Base-by-base conservation (phyloP, 1,140 invertebrate species). In the Pemphigus obesinymphae region DNA sequence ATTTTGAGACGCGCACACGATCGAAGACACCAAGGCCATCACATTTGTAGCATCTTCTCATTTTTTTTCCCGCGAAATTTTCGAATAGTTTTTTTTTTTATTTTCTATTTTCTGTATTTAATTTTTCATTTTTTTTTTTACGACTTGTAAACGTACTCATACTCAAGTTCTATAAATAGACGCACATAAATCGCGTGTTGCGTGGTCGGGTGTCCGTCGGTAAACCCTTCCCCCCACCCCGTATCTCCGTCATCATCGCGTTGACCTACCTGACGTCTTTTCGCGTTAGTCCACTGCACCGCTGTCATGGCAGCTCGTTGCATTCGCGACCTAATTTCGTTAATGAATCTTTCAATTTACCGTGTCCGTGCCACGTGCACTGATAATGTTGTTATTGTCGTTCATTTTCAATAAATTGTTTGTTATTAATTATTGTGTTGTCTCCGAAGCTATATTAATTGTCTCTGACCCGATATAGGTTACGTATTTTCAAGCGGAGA, bases 181-280 rank as follows among this genome's bases (percentile, higher is more conserved):
- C 10, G n/a, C 8, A 3, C 20, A 37, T 40, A 15, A 66, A n/a
- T 31, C 20, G 31, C 31, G 55, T 66, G 17, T 37, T 0, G 11
- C 26, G 55, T 6, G 15, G 26, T 55, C 20, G 61, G 8, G 66
- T 43, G 66, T 43, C 37, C 34, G 40, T 15, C 37, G 1, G n/a
- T 11, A 26, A 3, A 40, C n/a, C 66, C n/a, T 10, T 15, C 58
- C 34, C 58, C 29, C 29, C 29, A 1, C 23, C 6, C 29, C 29
- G 7, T 29, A 29, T 20, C 15, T 17, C 20, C 63, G 23, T 40
- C 23, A 20, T 66, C 20, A 34, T 34, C 20, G 34, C 34, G 17
- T 34, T 66, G 63, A 66, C 63, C 63, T 66, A 66, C 63, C 63
- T 66, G 63, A 66, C 63, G 34, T 20, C 8, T 66, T 66, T 66